Base-by-base conservation (phyloP, 2,888 invertebrate species). In the Serrognathus titanus region DNA sequence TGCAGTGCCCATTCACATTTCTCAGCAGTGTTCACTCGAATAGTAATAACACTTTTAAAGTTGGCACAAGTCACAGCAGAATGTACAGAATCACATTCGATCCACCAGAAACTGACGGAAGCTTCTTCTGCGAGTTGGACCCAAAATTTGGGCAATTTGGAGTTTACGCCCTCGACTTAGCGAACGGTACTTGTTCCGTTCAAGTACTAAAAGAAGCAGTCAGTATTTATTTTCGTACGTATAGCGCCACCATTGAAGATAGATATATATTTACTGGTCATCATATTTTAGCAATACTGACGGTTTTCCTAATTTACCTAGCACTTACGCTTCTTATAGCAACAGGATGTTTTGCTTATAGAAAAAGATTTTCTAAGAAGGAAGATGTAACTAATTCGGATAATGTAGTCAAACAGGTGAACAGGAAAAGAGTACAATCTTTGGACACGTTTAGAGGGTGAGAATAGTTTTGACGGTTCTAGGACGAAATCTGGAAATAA, bases 371-470 rank as follows among this genome's bases (percentile, higher is more conserved):
- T 51, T n/a, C 31, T 50, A 54, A 59, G 41, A 52, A 53, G 47
- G 46, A 45, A 49, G n/a, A n/a, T n/a, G 20, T 2, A 51, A 56
- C 31, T 53, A 58, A 10, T 10, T 12, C 9, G 38, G 54, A 59
- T 2, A 43, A 37, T 38, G 12, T 40, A 57, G 40, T 43, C 40
- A 45, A n/a, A 6, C 45, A 45, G 51, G 20, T 39, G 56, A 58
- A 64, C 60, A 41, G 63, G 71, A 54, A 64, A 70, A 76, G 87
- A 60, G 74, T 88, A 39, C 79, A 83, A 58, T 89, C 91, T 1
- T 80, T 92, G 51, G 92, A 92, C 71, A 85, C 88, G 0, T 90
- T 92, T 69, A 82, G 92, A 77, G 92, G 92, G 91, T 90, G 78
- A 76, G 78, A 57, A 46, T 51, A 31, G 4, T 12, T 5, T 5